These are phyloP conservation scores for Mionectes macconnelli DNA, from an alignment of 2,113 vertebrate species.

Conservation along the genomic window DNA sequence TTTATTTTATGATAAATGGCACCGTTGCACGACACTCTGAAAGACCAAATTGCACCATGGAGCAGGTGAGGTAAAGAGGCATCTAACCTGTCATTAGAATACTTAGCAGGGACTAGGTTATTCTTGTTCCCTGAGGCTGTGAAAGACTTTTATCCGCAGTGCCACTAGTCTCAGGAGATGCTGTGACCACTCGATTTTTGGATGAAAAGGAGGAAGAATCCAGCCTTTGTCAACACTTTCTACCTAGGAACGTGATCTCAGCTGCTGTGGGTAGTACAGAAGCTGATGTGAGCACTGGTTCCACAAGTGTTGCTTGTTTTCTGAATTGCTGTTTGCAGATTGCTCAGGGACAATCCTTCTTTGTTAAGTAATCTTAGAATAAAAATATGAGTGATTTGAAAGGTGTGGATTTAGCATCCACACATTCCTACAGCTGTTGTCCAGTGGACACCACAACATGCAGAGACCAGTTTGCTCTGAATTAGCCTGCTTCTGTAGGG, in stretches of 20 bases:
- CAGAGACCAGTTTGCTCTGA: not conserved
- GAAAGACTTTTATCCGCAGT: not conserved
- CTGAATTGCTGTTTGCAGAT: not conserved
- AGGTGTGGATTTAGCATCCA: not conserved
- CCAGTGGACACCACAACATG: not conserved
- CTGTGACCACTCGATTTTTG: not conserved
- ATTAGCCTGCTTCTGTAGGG: not conserved
- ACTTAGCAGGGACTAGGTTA: not conserved
- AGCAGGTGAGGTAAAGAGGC: not conserved
- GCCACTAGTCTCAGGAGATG: not conserved
- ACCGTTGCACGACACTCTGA: not conserved
- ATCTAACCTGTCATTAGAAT: not conserved
- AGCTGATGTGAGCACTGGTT: not conserved
- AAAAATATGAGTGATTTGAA: not conserved
- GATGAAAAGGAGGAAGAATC: not conserved
- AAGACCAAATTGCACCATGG: not conserved
- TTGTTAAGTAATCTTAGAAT: not conserved
- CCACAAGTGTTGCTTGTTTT: not conserved
- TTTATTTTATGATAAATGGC: not conserved
- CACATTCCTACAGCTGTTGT: not conserved
- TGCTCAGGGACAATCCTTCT: not conserved
- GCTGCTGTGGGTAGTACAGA: not conserved
- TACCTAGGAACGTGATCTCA: not conserved
- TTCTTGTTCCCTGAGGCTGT: not conserved
- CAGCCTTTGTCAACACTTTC: not conserved